Conservation (phyloP, 1,140 invertebrate species). For the Leptinotarsa defecta region DNA sequence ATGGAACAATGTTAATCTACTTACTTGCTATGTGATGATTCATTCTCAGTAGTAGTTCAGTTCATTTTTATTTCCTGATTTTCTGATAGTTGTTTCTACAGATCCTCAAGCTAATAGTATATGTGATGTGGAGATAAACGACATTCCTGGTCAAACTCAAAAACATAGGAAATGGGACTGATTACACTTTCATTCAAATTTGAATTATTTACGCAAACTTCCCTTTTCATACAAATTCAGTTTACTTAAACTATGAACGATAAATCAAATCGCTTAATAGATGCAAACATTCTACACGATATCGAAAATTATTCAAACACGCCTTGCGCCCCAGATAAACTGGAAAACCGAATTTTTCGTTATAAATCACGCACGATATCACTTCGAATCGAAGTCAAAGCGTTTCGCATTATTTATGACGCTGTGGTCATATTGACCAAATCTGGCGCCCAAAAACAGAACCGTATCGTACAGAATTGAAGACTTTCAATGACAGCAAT, state of each 20-base stretch:
- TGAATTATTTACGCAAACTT: no score
- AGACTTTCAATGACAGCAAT: background rate
- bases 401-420: conserved; percentile 13
- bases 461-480: background rate
- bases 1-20: no score
- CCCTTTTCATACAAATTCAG: no score
- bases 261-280: conserved; percentile 2
- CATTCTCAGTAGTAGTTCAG: no score
- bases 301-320: conserved; percentile 7
- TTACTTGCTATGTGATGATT: no score
- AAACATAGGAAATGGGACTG: no score
- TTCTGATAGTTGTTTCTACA: no score
- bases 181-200: no score
- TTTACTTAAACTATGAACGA: background rate
- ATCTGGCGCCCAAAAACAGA: background rate
- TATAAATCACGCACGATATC: conserved; percentile 15
- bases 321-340: conserved; percentile 6
- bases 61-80: no score
- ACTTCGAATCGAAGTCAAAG: conserved; percentile 18
- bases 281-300: conserved; percentile 8
- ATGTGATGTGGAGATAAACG: no score
- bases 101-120: no score
- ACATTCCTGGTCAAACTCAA: no score
- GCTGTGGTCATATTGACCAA: conserved; percentile 4
- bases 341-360: conserved; percentile 15